Conservation (phyloP, 2,797 vertebrate genomes). For the Sebastes paucispinis region DNA sequence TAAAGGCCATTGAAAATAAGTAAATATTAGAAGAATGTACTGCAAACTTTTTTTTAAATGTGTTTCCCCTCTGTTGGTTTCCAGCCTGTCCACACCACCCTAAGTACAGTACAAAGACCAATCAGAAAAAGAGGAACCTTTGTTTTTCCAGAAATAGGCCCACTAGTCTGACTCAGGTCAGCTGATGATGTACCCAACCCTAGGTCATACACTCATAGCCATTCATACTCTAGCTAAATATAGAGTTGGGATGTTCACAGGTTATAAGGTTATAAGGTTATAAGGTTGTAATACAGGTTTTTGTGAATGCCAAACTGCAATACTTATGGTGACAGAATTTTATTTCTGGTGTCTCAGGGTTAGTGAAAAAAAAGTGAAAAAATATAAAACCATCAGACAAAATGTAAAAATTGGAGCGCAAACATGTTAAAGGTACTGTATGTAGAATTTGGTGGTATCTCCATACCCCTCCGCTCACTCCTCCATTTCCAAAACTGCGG, state of each 20-base stretch:
- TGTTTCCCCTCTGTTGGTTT: background rate
- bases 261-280: too few species aligned
- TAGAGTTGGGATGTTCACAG: background rate
- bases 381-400: background rate
- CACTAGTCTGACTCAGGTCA: background rate
- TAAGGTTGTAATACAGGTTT: background rate
- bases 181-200: background rate
- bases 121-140: constrained; percentile 19
- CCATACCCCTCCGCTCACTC: too few species aligned
- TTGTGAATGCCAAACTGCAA: background rate
- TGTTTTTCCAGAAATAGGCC: background rate
- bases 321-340: background rate
- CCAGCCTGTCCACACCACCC: background rate
- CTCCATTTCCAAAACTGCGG: too few species aligned
- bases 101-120: too few species aligned
- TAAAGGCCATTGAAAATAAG: background rate
- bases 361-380: background rate
- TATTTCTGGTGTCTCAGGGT: background rate
- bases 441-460: too few species aligned
- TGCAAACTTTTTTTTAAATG: background rate
- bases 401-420: background rate
- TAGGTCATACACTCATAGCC: background rate
- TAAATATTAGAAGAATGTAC: background rate
- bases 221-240: constrained; percentile 1
- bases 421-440: background rate